Percentiles rank a stretch among this genome's conserved stretches.
phyloP scores from a whole-genome alignment of 2,113 vertebrate genomes.

The Anolis sagrei region DNA sequence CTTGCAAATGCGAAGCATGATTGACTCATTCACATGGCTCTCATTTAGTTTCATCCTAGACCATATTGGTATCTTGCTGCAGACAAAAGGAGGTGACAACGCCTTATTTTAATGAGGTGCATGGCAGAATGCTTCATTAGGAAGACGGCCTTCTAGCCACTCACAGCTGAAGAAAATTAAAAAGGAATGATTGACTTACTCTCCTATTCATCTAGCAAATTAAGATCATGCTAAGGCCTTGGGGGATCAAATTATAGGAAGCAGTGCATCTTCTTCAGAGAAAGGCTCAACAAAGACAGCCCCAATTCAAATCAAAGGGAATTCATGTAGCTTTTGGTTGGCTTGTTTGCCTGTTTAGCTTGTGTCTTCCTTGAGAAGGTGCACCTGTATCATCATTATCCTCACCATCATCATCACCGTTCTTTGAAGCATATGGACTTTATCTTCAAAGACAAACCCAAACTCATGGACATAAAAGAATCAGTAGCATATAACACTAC shows the following conservation, averaged over 20 bases:
- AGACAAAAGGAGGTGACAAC: conserved; percentile 67
- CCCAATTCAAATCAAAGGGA: background rate
- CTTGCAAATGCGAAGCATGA: conserved; percentile 35
- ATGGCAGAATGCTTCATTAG: conserved; percentile 65
- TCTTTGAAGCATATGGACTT: background rate
- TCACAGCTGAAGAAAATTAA: conserved; percentile 65
- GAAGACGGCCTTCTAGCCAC: conserved; percentile 70
- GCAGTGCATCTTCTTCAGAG: conserved; percentile 43
- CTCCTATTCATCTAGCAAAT: conserved; percentile 37
- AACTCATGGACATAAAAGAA: background rate
- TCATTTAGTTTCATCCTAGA: conserved; percentile 70
- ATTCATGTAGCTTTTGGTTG: background rate
- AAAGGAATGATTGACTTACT: background rate
- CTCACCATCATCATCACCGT: background rate
- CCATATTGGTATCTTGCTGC: conserved; percentile 73
- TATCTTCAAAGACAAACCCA: background rate
- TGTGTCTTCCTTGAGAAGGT: background rate
- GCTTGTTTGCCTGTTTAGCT: background rate
- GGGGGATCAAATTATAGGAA: conserved; percentile 29
- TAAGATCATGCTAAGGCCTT: conserved; percentile 31
- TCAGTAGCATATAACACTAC: no score
- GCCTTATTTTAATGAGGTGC: conserved; percentile 74
- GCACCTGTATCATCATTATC: no score
- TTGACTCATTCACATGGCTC: conserved; percentile 72
- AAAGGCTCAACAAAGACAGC: background rate